Percentiles rank a stretch among this genome's conserved stretches.
phyloP scores from a whole-genome alignment of 1,140 invertebrate species.

The Apis mellifera region DNA sequence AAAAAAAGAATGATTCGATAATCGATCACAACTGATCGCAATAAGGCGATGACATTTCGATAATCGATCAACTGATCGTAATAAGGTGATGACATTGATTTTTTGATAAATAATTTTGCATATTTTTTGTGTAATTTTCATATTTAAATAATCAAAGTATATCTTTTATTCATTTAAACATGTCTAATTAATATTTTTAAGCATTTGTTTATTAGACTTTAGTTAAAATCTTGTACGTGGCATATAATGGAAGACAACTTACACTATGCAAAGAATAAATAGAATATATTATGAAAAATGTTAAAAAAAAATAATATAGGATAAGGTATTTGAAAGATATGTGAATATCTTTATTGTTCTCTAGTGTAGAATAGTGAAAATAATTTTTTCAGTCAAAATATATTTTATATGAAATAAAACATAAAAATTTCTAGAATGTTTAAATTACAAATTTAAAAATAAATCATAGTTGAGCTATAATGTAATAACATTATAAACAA shows the following conservation, averaged over 20 bases:
- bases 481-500: not conserved
- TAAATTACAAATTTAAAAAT: not conserved
- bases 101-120: not conserved
- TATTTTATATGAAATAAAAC: not conserved
- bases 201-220: not conserved
- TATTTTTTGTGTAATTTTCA: not conserved
- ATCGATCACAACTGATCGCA: too few species aligned
- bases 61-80: too few species aligned
- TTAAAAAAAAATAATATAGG: not conserved
- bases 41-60: too few species aligned
- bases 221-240: not conserved
- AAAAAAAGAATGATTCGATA: not conserved
- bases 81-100: not conserved
- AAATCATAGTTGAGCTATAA: not conserved
- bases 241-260: conserved; percentile 28
- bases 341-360: conserved; percentile 4
- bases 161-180: not conserved
- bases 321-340: conserved; percentile 6
- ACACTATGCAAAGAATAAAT: conserved; percentile 11
- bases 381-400: not conserved
- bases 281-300: not conserved
- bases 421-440: too few species aligned
- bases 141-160: not conserved
- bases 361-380: not conserved
- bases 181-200: not conserved